phyloP scores from a whole-genome alignment of 2,797 vertebrate species.

The Anisognathus igniventris region DNA sequence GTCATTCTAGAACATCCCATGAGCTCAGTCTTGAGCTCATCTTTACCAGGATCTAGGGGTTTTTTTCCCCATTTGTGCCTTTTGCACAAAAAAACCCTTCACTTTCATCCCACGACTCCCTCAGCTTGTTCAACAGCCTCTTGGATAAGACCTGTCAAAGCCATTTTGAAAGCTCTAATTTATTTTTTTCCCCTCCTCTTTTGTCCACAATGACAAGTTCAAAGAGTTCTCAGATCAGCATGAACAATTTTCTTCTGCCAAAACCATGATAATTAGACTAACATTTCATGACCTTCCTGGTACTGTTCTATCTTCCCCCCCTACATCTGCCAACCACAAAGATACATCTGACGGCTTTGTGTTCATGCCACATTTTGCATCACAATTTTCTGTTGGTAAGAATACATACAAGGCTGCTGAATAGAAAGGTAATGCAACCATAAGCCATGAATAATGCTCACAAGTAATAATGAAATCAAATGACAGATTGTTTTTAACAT shows the following conservation, averaged over 20 bases:
- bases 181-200: not conserved
- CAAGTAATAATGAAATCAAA: not conserved
- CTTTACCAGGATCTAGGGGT: not conserved
- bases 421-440: not conserved
- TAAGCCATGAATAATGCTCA: not conserved
- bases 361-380: not conserved
- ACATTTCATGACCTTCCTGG: not conserved
- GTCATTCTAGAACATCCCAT: not conserved
- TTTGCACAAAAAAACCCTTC: not conserved
- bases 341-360: not conserved
- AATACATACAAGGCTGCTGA: not conserved
- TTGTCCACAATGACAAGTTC: conserved; percentile 25
- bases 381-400: not conserved
- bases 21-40: not conserved
- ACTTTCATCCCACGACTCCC: not conserved
- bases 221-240: not conserved
- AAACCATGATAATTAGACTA: conserved; percentile 28
- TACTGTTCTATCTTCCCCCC: not conserved
- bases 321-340: not conserved
- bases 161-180: not conserved
- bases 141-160: not conserved
- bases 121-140: not conserved
- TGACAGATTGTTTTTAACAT: not conserved
- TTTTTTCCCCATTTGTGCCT: not conserved
- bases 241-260: not conserved